A percentile compares a stretch with the other conserved stretches of the same genome.
Evolutionary conservation across 2,797 vertebrate genomes (phyloP).

Genomic region (Agapornis canus): DNA sequence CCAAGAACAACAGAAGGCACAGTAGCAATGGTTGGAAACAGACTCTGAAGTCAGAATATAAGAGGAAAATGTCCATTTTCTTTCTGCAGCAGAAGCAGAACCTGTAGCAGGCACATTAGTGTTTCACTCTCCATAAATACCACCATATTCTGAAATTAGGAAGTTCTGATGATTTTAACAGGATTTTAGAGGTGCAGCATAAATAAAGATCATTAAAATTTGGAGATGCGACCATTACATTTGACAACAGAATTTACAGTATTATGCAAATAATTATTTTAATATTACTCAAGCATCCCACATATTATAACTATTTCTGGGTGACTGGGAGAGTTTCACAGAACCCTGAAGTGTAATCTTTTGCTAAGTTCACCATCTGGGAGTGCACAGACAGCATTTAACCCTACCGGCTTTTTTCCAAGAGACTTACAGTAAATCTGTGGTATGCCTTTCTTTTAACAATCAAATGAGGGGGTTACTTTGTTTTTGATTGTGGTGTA

Average conservation of each 20-base stretch:
- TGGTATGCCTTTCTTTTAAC: neutral
- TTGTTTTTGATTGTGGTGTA: neutral
- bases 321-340: neutral
- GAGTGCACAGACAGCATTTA: slow-evolving; percentile 18
- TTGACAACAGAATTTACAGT: neutral
- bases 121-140: neutral
- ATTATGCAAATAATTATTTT: slow-evolving; percentile 21
- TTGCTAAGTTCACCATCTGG: slow-evolving; percentile 43
- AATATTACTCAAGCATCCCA: neutral
- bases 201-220: neutral
- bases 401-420: slow-evolving; percentile 42
- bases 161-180: neutral
- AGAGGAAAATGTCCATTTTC: slow-evolving; percentile 14
- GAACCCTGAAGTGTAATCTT: slow-evolving; percentile 18
- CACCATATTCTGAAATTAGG: neutral
- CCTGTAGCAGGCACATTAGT: neutral
- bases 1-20: slow-evolving; percentile 42
- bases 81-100: neutral
- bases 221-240: neutral
- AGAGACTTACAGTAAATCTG: neutral
- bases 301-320: neutral
- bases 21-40: slow-evolving; percentile 7
- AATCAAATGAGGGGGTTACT: neutral
- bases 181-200: neutral
- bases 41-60: neutral